These are phyloP conservation scores for Rotaria sp. DNA, from an alignment of 2,888 invertebrate genomes.

Conservation along the genomic window DNA sequence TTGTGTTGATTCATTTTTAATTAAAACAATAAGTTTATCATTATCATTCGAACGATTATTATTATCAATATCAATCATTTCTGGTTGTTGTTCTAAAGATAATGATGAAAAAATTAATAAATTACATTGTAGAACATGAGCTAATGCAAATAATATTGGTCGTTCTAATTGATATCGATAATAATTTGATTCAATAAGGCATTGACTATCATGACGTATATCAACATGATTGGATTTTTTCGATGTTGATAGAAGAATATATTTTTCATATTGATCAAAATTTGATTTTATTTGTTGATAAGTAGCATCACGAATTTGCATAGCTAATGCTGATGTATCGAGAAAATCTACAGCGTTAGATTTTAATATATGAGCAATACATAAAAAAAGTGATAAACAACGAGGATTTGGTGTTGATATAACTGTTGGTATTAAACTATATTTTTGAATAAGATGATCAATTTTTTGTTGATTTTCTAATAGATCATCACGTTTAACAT, in stretches of 20 bases:
- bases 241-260: not conserved
- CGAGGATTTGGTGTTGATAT: not conserved
- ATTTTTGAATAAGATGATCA: constrained; percentile 8
- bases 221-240: not conserved
- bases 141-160: not conserved
- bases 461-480: not conserved
- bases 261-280: not conserved
- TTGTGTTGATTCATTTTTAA: constrained; percentile 26
- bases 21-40: not conserved
- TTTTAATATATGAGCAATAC: not conserved
- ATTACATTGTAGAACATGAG: constrained; percentile 15
- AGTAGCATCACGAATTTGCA: not conserved
- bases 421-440: not conserved
- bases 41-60: not conserved
- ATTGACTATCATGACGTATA: not conserved
- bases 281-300: constrained; percentile 1
- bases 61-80: not conserved
- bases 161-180: constrained; percentile 23
- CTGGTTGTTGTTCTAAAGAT: not conserved
- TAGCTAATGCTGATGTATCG: not conserved
- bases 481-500: not conserved
- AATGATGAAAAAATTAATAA: not conserved
- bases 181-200: not conserved
- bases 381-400: not conserved
- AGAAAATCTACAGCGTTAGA: not conserved